phyloP scores from a whole-genome alignment of 2,888 invertebrate genomes.

The Hanleya hanleyi region DNA sequence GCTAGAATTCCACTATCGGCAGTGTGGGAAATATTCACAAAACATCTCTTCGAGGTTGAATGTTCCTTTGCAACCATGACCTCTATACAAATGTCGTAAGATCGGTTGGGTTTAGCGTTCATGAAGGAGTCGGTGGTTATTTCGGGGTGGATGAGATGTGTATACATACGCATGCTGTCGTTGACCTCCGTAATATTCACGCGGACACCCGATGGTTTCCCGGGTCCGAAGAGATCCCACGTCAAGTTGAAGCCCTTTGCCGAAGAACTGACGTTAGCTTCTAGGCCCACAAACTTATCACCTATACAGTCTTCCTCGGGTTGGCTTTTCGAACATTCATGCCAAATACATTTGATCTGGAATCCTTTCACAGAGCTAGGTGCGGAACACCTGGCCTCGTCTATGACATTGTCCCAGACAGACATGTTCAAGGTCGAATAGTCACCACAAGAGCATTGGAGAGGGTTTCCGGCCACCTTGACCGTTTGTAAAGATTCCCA shows the following conservation, averaged over 20 bases:
- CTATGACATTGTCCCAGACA: not conserved
- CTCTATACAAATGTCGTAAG: not conserved
- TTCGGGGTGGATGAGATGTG: not conserved
- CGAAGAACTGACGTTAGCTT: not conserved
- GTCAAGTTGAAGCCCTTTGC: not conserved
- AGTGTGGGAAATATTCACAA: too few relatives aligned
- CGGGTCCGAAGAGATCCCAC: not conserved
- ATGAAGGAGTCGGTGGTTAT: not conserved
- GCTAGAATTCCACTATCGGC: too few relatives aligned
- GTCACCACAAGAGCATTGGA: not conserved
- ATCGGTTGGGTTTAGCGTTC: not conserved
- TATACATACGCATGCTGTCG: not conserved
- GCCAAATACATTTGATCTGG: not conserved
- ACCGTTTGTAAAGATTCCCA: not conserved
- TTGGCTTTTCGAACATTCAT: not conserved
- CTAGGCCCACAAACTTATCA: not conserved
- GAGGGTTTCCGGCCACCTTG: not conserved
- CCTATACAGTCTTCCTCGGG: not conserved
- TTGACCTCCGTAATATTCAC: not conserved
- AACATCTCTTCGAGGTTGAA: too few relatives aligned
- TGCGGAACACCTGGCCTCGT: not conserved
- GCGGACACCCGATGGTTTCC: not conserved
- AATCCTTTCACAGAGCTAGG: not conserved
- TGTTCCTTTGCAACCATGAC: too few relatives aligned
- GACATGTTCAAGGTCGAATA: not conserved